Base-by-base conservation (phyloP, 1,140 invertebrate genomes). In the Portunus trituberculatus region DNA sequence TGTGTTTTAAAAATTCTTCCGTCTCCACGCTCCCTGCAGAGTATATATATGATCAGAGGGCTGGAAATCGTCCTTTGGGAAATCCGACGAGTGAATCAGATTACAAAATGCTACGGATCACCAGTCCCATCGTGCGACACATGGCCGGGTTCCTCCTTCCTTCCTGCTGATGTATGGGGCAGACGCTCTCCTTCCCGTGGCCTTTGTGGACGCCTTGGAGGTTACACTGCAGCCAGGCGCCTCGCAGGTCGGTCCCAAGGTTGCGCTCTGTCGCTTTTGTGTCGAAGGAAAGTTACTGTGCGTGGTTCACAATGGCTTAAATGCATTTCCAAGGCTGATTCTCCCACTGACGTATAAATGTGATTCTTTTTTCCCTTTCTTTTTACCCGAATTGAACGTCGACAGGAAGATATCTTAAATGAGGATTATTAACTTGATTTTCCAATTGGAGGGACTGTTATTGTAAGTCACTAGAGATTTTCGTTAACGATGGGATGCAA, bases 1-100 rank as follows among this genome's bases (percentile, higher is more conserved):
- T 76, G 67, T 76, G 67, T 76, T 76, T 76, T 76, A 76, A 76
- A 76, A n/a, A 76, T 76, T 76, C 67, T 76, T 76, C 67, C 67
- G 67, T 76, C 67, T 76, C 67, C 67, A 76, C 67, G 67, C 67
- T 76, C 67, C 67, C 67, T 76, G 67, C 67, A 76, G 25, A n/a
- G 67, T 76, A 76, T 76, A 76, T 76, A 76, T 76, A 76, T 76
- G 67, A 76, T 76, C 67, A 76, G 67, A n/a, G 20, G 67, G 67
- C 20, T 76, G 67, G 25, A 76, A 76, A 76, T 76, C 67, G 67
- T n/a, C 67, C 67, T 76, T 76, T 76, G 67, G 67, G 67, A 76
- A 76, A 76, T 76, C 67, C 25, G 67, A 76, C 67, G 67, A 76
- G 67, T 76, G 67, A 76, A 76, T 76, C 67, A 76, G 67, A 76